Evolutionary conservation across 2,113 vertebrate species (phyloP), one percentile per base, ranked within the genome.

Genomic region (Cyanistes caeruleus): DNA sequence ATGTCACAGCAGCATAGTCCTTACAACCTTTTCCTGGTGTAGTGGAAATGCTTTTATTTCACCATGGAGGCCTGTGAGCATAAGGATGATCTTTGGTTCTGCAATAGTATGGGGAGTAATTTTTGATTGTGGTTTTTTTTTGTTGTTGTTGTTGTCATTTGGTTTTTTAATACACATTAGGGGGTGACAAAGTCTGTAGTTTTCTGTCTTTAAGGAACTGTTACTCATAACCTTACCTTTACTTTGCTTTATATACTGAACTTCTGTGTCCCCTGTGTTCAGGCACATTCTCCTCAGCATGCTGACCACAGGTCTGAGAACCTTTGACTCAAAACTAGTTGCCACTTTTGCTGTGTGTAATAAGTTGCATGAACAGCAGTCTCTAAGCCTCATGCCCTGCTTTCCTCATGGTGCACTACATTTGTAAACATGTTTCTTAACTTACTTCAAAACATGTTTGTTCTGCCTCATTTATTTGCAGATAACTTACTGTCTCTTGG

Each of bases 401-500:
- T 97, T 98, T 97, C 95, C 97, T 97, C 97, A 97, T 97, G 94
- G 88, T 97, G 63, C 95, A 97, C 97, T 98, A 82, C 97, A 97
- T 98, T 98, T 97, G 97, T 98, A 98, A 98, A 98, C 97, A 98
- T 98, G 98, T 98, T 97, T 97, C 97, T 98, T 97, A 97, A 98
- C 98, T 98, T 97, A 97, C 93, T 98, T 97, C 97, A 97, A 98
- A 98, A 97, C 97, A 98, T 98, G 98, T 97, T 98, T 97, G 98
- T 98, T 98, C 98, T 98, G 98, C 98, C 98, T 98, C 98, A 98
- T 99, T 99, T 99, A 97, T 98, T 98, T 97, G 97, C 98, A 98
- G 98, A 98, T 98, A 98, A 98, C 98, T 98, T 98, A 97, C 97
- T 98, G 97, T 98, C 97, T 98, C 94, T 97, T 97, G 97, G 95